These are phyloP conservation scores for Philhelius pedissequus DNA, from an alignment of 2,888 invertebrate genomes.

Conservation along the genomic window DNA sequence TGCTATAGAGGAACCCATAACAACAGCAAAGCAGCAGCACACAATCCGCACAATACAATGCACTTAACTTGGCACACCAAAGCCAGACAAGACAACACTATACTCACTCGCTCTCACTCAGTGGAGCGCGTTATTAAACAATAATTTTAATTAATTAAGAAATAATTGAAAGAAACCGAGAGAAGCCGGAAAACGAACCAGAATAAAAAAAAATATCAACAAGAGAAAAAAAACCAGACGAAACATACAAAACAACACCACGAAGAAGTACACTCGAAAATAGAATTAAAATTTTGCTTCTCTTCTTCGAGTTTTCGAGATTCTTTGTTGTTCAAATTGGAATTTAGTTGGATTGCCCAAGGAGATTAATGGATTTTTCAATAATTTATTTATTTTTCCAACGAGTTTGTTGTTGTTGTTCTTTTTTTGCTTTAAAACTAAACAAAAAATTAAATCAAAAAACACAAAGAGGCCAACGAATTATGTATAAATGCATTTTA, in stretches of 20 bases:
- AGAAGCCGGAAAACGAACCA: neutral
- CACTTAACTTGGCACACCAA: neutral
- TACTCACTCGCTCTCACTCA: neutral
- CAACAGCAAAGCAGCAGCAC: constrained; percentile 7
- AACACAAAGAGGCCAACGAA: neutral
- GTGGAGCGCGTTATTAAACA: constrained; percentile 2
- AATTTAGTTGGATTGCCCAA: neutral
- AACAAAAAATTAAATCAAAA: constrained; percentile 2
- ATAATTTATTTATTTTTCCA: neutral
- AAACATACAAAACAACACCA: neutral
- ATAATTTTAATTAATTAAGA: constrained; percentile 19
- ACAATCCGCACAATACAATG: constrained; percentile 7
- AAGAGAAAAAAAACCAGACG: neutral
- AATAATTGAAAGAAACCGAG: neutral
- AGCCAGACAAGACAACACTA: neutral
- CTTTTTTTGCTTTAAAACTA: neutral
- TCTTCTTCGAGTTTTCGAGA: neutral
- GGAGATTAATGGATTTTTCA: constrained; percentile 3
- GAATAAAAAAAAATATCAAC: neutral
- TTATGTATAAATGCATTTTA: constrained; percentile 19
- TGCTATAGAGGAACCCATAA: constrained; percentile 37
- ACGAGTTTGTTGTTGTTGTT: neutral
- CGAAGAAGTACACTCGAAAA: neutral
- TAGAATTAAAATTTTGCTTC: neutral
- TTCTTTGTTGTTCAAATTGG: constrained; percentile 19